phyloP scores from a whole-genome alignment of 2,113 vertebrate species.

The Pica pica region DNA sequence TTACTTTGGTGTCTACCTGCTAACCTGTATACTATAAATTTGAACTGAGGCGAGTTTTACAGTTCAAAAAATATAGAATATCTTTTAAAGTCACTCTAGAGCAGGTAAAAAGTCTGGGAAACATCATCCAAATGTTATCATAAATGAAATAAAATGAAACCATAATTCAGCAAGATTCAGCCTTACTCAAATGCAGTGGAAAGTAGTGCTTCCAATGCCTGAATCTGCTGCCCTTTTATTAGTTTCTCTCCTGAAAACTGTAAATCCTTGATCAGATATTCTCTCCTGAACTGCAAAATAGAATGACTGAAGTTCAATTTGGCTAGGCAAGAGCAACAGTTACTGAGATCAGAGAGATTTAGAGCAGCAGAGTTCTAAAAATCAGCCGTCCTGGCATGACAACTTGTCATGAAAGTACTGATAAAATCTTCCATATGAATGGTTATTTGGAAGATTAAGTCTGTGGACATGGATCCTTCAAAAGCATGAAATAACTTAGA shows the following conservation, averaged over 20 bases:
- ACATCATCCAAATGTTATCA: neutral
- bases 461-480: neutral
- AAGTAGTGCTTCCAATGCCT: neutral
- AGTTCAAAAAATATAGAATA: neutral
- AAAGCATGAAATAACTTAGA: neutral
- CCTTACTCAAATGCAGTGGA: neutral
- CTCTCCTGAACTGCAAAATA: neutral
- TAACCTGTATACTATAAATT: neutral
- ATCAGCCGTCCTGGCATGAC: neutral
- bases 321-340: neutral
- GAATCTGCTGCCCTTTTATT: neutral
- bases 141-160: slow-evolving; percentile 14
- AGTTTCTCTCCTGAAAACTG: neutral
- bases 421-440: neutral
- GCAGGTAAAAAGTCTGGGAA: neutral
- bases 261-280: neutral
- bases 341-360: neutral
- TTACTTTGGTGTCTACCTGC: neutral
- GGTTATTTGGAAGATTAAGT: neutral
- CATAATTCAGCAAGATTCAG: neutral
- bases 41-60: neutral
- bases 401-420: neutral
- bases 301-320: neutral
- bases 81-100: neutral
- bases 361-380: neutral